Evolutionary conservation across 2,113 vertebrate species (phyloP).

Genomic region (Guaruba guarouba): DNA sequence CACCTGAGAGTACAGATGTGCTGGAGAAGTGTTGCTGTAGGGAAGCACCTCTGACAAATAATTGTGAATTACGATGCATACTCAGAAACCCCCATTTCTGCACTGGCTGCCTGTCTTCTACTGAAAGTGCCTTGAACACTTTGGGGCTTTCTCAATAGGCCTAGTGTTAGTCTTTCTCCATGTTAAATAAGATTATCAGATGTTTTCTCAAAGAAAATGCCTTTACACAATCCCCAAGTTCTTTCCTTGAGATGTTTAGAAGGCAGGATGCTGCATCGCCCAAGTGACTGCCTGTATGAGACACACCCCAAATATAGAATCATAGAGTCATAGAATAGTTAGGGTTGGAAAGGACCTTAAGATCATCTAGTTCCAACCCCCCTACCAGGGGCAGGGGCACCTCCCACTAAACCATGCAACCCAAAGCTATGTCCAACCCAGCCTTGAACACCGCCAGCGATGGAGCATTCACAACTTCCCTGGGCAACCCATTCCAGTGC

Average conservation of each 20-base stretch:
- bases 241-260: neutral
- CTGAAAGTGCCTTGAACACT: neutral
- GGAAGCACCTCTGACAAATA: neutral
- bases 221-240: neutral
- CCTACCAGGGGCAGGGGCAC: no score
- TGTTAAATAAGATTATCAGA: neutral
- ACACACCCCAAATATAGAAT: neutral
- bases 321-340: no score
- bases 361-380: no score
- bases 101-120: neutral
- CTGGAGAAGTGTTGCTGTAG: neutral
- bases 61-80: neutral
- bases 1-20: rapidly evolving
- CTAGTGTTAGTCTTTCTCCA: neutral
- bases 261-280: neutral
- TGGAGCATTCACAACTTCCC: no score
- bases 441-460: no score
- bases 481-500: no score
- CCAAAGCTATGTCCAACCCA: no score
- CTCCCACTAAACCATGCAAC: no score
- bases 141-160: neutral
- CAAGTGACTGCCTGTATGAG: neutral
- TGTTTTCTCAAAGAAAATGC: neutral
- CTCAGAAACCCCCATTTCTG: rapidly evolving
- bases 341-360: no score